phyloP scores from a whole-genome alignment of 2,113 vertebrate species.

The Pollachius pollachius region DNA sequence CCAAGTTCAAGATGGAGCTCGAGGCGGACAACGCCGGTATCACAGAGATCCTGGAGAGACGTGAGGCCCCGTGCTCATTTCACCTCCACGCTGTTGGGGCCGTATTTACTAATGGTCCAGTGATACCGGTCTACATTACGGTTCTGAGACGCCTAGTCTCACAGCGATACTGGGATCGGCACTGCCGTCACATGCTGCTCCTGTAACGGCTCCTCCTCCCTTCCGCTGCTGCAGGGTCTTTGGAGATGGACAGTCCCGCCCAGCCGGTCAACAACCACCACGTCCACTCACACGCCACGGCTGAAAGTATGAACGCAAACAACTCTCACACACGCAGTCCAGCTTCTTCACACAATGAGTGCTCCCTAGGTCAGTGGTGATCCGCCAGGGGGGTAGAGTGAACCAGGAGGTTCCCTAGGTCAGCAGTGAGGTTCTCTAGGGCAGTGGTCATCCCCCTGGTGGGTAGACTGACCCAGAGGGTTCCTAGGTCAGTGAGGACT shows the following conservation, averaged over 20 bases:
- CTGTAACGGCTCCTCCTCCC: neutral
- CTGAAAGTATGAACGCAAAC: slow-evolving; percentile 83
- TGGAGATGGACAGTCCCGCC: slow-evolving; percentile 96
- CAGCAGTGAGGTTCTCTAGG: too few species aligned
- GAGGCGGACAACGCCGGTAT: slow-evolving; percentile 99
- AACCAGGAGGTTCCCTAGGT: too few species aligned
- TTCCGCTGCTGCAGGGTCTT: slow-evolving; percentile 72
- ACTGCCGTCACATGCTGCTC: too few species aligned
- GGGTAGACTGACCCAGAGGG: too few species aligned
- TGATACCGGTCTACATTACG: too few species aligned
- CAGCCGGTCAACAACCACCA: slow-evolving; percentile 99
- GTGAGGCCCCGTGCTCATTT: slow-evolving; percentile 68
- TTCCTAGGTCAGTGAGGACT: too few species aligned
- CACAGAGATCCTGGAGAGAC: slow-evolving; percentile 95
- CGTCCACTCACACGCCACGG: slow-evolving; percentile 86
- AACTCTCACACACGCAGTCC: neutral
- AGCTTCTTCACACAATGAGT: neutral
- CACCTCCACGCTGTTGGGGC: neutral
- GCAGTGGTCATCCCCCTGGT: too few species aligned
- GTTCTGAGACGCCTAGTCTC: too few species aligned
- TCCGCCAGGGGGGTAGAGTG: too few species aligned
- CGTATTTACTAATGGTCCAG: too few species aligned
- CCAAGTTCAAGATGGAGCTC: slow-evolving; percentile 99
- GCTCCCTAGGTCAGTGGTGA: too few species aligned
- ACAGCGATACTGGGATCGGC: too few species aligned